Conservation (phyloP, 2,797 vertebrate genomes). For the Alca torda region DNA sequence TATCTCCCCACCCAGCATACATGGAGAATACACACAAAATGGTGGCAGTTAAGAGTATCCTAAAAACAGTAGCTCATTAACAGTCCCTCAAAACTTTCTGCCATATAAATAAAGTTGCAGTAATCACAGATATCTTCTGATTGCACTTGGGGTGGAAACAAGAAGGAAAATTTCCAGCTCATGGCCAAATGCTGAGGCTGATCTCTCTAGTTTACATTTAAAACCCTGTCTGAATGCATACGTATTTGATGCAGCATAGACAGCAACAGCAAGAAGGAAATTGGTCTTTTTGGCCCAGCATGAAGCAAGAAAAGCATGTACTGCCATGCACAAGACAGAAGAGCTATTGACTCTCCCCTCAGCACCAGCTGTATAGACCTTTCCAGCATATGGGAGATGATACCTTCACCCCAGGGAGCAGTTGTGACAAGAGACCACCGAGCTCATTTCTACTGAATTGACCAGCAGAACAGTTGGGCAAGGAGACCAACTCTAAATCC, state of each 20-base stretch:
- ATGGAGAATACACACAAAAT: not conserved
- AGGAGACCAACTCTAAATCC: not conserved
- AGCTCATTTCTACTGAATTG: not conserved
- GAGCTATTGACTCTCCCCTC: not conserved
- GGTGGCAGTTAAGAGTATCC: not conserved
- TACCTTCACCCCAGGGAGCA: not conserved
- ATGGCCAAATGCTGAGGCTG: not conserved
- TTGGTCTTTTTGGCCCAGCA: not conserved
- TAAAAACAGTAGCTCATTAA: not conserved
- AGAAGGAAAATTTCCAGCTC: not conserved
- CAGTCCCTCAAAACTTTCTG: not conserved
- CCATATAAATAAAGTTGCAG: not conserved
- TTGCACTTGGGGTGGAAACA: not conserved
- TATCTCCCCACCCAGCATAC: not conserved
- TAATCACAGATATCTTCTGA: not conserved
- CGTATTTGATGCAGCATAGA: not conserved
- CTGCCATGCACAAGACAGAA: not conserved
- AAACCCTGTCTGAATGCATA: not conserved
- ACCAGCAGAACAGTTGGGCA: not conserved
- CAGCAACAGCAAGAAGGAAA: not conserved
- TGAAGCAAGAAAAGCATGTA: not conserved
- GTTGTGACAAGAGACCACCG: not conserved
- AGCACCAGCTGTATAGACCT: not conserved
- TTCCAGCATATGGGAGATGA: not conserved
- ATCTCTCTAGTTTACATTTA: not conserved